Evolutionary conservation across 1,140 invertebrate species (phyloP).

Genomic region (Temnothorax nylanderi): DNA sequence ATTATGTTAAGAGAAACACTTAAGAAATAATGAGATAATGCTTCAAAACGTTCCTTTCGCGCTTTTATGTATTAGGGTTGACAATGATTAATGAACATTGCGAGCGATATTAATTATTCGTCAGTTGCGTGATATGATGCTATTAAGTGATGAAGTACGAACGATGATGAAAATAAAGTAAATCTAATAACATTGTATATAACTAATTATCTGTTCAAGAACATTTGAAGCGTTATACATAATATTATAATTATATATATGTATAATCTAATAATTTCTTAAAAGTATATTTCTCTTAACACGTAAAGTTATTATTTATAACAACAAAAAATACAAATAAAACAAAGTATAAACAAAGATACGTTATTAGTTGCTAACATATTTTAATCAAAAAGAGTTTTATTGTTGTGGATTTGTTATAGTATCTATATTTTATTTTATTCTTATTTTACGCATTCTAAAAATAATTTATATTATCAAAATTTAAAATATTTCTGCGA

Average conservation of each 20-base stretch:
- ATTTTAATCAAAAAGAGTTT: neutral
- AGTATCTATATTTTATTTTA: neutral
- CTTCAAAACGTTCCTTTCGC: neutral
- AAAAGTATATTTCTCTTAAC: neutral
- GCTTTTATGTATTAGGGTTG: slow-evolving; percentile 24
- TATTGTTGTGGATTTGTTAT: neutral
- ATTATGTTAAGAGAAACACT: slow-evolving; percentile 13
- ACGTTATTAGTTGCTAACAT: neutral
- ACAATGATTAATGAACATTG: slow-evolving; percentile 25
- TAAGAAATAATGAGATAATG: slow-evolving; percentile 20
- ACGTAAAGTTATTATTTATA: neutral
- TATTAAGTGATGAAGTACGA: slow-evolving; percentile 22
- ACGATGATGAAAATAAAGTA: slow-evolving; percentile 18
- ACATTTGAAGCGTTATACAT: neutral
- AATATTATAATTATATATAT: neutral
- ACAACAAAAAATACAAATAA: neutral
- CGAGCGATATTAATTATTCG: slow-evolving; percentile 42
- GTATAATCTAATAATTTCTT: neutral
- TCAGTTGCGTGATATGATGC: slow-evolving; percentile 7
- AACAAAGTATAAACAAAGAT: neutral
- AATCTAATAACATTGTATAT: slow-evolving; percentile 23
- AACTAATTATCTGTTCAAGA: slow-evolving; percentile 21
- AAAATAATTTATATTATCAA: neutral
- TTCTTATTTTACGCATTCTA: neutral
- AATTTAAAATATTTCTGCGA: neutral